Evolutionary conservation across 2,113 vertebrate genomes (phyloP).

Genomic region (Neolamprologus variostigma): DNA sequence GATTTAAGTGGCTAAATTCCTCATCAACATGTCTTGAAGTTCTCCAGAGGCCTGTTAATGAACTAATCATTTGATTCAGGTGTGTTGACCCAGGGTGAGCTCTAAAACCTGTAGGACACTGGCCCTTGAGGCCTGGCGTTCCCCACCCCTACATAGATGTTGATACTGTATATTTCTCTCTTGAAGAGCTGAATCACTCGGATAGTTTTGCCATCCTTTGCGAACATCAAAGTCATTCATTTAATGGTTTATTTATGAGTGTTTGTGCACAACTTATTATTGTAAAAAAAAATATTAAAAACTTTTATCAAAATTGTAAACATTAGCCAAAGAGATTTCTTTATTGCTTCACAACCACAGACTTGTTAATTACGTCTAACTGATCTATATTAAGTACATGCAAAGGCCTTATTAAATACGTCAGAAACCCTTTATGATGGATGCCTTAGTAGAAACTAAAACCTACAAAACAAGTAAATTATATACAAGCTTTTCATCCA

Average conservation of each 20-base stretch:
- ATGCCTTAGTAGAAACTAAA: background rate
- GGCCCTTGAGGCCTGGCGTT: background rate
- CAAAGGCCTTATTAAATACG: background rate
- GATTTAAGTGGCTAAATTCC: background rate
- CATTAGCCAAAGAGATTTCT: background rate
- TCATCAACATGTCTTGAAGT: background rate
- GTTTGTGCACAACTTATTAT: background rate
- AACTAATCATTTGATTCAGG: background rate
- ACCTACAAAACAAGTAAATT: background rate
- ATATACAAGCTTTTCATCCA: slow-evolving; percentile 1
- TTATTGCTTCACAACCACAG: background rate
- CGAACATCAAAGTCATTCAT: background rate
- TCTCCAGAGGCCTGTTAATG: background rate
- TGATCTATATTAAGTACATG: background rate
- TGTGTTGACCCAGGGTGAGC: accelerated
- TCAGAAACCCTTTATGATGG: background rate
- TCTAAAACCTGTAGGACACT: background rate
- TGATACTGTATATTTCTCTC: background rate
- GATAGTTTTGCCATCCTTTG: background rate
- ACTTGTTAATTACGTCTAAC: background rate
- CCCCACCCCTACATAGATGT: background rate
- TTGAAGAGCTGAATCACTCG: accelerated
- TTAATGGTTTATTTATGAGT: background rate
- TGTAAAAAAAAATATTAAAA: background rate
- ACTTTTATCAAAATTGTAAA: background rate